These are phyloP conservation scores for Muraenolepis orangiensis DNA, from an alignment of 2,797 vertebrate species.

Conservation along the genomic window DNA sequence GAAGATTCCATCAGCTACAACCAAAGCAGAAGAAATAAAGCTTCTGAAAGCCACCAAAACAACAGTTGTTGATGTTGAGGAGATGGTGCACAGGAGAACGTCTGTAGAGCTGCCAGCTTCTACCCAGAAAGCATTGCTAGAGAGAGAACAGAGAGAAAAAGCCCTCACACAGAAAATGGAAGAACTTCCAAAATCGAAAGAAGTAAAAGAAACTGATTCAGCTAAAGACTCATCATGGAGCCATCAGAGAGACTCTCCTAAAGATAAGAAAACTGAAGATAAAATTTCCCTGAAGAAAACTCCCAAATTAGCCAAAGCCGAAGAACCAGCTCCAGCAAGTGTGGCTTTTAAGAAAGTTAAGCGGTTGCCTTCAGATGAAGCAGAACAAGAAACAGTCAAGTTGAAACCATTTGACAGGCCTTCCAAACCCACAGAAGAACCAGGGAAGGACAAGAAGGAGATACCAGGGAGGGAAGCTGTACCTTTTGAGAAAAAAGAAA, in stretches of 20 bases:
- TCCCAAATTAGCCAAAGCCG: constrained; percentile 57
- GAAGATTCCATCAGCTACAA: constrained; percentile 64
- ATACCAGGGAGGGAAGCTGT: constrained; percentile 51
- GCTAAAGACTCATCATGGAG: constrained; percentile 47
- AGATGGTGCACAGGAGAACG: constrained; percentile 58
- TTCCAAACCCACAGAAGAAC: constrained; percentile 48
- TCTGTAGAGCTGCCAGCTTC: constrained; percentile 49
- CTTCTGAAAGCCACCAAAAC: constrained; percentile 49
- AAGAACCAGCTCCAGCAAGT: constrained; percentile 48
- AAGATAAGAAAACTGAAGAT: constrained; percentile 64
- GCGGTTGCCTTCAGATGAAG: constrained; percentile 61
- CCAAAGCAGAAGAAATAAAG: constrained; percentile 54
- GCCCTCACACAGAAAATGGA: constrained; percentile 47
- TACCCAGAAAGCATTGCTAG: constrained; percentile 52
- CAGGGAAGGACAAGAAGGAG: constrained; percentile 59
- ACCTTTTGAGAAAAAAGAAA: constrained; percentile 61
- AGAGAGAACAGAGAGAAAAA: constrained; percentile 49
- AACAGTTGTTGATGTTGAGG: constrained; percentile 45
- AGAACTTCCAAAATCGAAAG: constrained; percentile 39
- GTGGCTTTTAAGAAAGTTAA: constrained; percentile 67
- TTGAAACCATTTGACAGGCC: constrained; percentile 76
- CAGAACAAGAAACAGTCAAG: constrained; percentile 66
- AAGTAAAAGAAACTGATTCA: constrained; percentile 48
- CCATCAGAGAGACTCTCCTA: constrained; percentile 46
- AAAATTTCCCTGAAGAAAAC: constrained; percentile 60